phyloP scores from a whole-genome alignment of 1,140 invertebrate genomes.

The Pogonomyrmex barbatus region DNA sequence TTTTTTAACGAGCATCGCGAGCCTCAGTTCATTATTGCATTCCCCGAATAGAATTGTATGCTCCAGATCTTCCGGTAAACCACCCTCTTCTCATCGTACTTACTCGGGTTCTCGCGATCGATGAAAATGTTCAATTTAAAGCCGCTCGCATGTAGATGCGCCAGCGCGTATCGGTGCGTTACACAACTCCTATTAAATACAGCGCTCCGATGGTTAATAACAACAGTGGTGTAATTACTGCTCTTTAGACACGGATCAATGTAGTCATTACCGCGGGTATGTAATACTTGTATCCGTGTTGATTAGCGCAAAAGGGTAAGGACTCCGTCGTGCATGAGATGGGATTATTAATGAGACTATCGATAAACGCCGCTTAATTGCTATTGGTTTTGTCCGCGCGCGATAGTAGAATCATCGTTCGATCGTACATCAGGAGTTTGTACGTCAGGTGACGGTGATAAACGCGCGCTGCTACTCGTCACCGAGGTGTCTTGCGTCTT shows the following conservation, averaged over 20 bases:
- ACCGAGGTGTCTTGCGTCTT: background rate
- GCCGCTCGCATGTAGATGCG: background rate
- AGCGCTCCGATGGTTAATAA: slow-evolving; percentile 27
- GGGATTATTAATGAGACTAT: slow-evolving; percentile 57
- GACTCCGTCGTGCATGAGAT: slow-evolving; percentile 34
- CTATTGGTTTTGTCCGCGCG: slow-evolving; percentile 55
- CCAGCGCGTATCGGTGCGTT: background rate
- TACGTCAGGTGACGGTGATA: slow-evolving; percentile 42
- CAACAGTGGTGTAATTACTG: slow-evolving; percentile 44
- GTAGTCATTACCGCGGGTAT: slow-evolving; percentile 32
- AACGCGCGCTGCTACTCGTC: slow-evolving; percentile 10
- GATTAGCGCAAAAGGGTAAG: slow-evolving; percentile 54
- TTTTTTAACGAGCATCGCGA: slow-evolving; percentile 21
- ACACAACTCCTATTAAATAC: slow-evolving; percentile 19
- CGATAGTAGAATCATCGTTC: slow-evolving; percentile 44
- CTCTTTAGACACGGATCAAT: slow-evolving; percentile 38
- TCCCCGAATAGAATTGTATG: slow-evolving; percentile 7
- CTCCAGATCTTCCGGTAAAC: background rate
- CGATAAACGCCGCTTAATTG: slow-evolving; percentile 58
- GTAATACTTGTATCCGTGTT: slow-evolving; percentile 41
- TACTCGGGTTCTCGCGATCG: background rate
- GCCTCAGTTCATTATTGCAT: slow-evolving; percentile 23
- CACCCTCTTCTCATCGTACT: background rate
- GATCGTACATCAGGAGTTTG: slow-evolving; percentile 46
- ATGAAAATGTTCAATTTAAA: slow-evolving; percentile 20